Evolutionary conservation across 2,113 vertebrate genomes (phyloP).

Genomic region (Tenebrosternarchus preto): DNA sequence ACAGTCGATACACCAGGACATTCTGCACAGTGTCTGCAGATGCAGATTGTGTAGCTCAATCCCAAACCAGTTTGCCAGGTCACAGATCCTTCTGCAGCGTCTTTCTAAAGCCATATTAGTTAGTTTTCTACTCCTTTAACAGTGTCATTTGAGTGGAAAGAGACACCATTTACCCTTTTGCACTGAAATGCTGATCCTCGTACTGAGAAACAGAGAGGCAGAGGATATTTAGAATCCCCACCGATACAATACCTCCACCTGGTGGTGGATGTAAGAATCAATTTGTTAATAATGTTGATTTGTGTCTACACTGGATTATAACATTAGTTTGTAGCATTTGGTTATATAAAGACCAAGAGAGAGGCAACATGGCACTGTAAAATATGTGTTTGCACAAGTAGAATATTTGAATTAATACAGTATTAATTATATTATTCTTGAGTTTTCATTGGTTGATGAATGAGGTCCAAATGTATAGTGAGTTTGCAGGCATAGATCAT

Average conservation of each 20-base stretch:
- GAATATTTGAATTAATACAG: slow-evolving; percentile 32
- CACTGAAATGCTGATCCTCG: slow-evolving; percentile 41
- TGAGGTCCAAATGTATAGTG: too few species aligned
- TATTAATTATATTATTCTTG: slow-evolving; percentile 9
- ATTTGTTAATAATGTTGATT: slow-evolving; percentile 2
- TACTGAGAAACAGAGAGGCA: neutral
- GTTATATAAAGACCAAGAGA: slow-evolving; percentile 23
- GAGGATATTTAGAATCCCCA: neutral
- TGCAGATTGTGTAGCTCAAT: slow-evolving; percentile 45
- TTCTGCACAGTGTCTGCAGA: slow-evolving; percentile 62
- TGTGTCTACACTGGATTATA: slow-evolving; percentile 35
- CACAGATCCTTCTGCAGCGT: slow-evolving; percentile 55
- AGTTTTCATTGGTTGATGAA: slow-evolving; percentile 5
- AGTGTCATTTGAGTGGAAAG: slow-evolving; percentile 23
- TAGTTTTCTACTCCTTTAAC: slow-evolving; percentile 47
- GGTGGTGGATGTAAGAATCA: slow-evolving; percentile 16
- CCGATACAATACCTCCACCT: slow-evolving; percentile 31
- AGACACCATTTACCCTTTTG: slow-evolving; percentile 28
- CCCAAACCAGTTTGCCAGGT: slow-evolving; percentile 42
- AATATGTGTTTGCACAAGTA: slow-evolving; percentile 32
- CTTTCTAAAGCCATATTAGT: slow-evolving; percentile 73
- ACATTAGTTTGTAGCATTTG: slow-evolving; percentile 52
- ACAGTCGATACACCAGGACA: slow-evolving; percentile 53
- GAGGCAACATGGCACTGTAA: slow-evolving; percentile 24
- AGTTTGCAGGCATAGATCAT: neutral